Percentiles rank a stretch among this genome's conserved stretches.
Conservation (phyloP, 2,888 invertebrate species). For the Drosophila neutralis region DNA sequence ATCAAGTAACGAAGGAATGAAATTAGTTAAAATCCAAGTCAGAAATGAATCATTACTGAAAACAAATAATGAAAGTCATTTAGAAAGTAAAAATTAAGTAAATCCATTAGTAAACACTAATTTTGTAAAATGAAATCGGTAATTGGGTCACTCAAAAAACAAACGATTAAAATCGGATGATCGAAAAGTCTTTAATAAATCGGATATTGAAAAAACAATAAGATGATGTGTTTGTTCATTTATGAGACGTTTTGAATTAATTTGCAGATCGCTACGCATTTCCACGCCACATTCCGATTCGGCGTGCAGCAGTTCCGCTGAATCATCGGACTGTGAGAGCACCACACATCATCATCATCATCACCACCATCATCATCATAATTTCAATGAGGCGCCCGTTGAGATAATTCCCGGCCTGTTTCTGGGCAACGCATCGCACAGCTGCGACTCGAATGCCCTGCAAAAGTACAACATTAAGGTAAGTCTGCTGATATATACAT, state of each 20-base stretch:
- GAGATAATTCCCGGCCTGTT: conserved; percentile 97
- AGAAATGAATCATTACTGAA: background rate
- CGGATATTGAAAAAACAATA: background rate
- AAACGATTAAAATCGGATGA: background rate
- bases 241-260: background rate
- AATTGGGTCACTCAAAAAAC: background rate
- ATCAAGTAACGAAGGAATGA: background rate
- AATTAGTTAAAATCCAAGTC: background rate
- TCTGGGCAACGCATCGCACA: conserved; percentile 97
- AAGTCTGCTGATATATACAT: conserved; percentile 36
- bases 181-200: background rate
- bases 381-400: conserved; percentile 93
- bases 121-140: background rate
- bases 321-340: conserved; percentile 90
- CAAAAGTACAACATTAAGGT: conserved; percentile 95
- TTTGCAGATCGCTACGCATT: conserved; percentile 89
- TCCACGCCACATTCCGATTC: conserved; percentile 89
- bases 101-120: background rate
- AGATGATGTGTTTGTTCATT: background rate
- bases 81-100: background rate
- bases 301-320: conserved; percentile 87
- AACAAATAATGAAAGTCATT: background rate
- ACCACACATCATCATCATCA: conserved; percentile 85
- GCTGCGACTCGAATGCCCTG: conserved; percentile 94
- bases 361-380: conserved; percentile 85